Evolutionary conservation across 2,113 vertebrate genomes (phyloP).

Genomic region (Nothocercus julius): DNA sequence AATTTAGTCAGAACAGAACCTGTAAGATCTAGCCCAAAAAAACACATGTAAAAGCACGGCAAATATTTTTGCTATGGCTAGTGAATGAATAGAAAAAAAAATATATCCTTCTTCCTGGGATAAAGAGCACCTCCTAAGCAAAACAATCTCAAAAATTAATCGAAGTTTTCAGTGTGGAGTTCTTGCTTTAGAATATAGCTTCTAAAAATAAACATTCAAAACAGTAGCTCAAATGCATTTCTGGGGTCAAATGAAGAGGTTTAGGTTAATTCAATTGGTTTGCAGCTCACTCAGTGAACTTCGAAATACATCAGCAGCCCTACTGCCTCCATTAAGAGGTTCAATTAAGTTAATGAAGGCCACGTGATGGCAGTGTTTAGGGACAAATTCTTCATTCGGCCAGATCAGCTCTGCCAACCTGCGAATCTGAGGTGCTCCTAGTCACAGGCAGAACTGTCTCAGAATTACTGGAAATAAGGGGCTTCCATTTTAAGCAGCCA

Average conservation of each 20-base stretch:
- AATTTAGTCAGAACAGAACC: neutral
- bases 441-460: neutral
- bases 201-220: neutral
- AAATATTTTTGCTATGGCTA: constrained; percentile 25
- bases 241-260: neutral
- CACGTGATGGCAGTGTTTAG: neutral
- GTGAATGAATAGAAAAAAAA: neutral
- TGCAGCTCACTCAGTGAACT: neutral
- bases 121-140: neutral
- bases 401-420: neutral
- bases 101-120: neutral
- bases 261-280: neutral
- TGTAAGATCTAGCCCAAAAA: neutral
- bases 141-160: neutral
- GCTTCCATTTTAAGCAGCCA: neutral
- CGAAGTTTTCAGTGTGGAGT: neutral
- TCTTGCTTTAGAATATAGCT: neutral
- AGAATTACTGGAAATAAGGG: neutral
- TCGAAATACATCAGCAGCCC: neutral
- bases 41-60: constrained; percentile 25
- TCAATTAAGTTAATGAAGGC: neutral
- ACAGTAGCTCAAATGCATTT: neutral
- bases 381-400: neutral
- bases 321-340: neutral
- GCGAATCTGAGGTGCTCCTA: accelerated